Conservation (phyloP, 2,797 vertebrate genomes). For the Serranus cabrilla region DNA sequence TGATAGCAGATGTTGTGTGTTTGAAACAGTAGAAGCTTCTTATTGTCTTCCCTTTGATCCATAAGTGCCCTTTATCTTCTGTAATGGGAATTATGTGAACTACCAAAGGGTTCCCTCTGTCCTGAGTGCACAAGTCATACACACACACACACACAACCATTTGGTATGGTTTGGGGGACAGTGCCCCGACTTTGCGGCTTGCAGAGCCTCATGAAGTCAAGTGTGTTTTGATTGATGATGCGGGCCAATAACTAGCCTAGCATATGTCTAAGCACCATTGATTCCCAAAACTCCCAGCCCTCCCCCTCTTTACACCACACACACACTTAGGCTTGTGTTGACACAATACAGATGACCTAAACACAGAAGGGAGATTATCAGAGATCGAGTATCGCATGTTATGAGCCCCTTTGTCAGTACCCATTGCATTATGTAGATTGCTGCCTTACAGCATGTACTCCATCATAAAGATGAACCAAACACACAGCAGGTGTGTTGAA, state of each 20-base stretch:
- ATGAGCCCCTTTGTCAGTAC: conserved; percentile 50
- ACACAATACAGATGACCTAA: conserved; percentile 74
- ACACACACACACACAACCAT: background rate
- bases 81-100: conserved; percentile 26
- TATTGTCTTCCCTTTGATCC: conserved; percentile 52
- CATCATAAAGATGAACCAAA: conserved; percentile 34
- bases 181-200: conserved; percentile 26
- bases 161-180: conserved; percentile 21
- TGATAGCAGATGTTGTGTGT: conserved; percentile 61
- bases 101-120: conserved; percentile 6
- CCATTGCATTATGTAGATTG: conserved; percentile 52
- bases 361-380: conserved; percentile 61
- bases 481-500: conserved; percentile 16
- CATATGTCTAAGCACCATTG: conserved; percentile 75
- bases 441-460: conserved; percentile 14
- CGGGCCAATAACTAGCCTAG: conserved; percentile 64
- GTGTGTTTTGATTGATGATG: conserved; percentile 81
- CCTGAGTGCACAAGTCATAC: background rate
- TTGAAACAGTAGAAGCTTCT: conserved; percentile 50
- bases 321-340: conserved; percentile 64
- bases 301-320: conserved; percentile 16
- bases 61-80: conserved; percentile 54
- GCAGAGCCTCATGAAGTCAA: conserved; percentile 60
- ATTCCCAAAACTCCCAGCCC: conserved; percentile 57
- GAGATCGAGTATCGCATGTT: conserved; percentile 46